These are phyloP conservation scores for Petaurus breviceps DNA, from an alignment of 2,113 vertebrate species.

Conservation along the genomic window DNA sequence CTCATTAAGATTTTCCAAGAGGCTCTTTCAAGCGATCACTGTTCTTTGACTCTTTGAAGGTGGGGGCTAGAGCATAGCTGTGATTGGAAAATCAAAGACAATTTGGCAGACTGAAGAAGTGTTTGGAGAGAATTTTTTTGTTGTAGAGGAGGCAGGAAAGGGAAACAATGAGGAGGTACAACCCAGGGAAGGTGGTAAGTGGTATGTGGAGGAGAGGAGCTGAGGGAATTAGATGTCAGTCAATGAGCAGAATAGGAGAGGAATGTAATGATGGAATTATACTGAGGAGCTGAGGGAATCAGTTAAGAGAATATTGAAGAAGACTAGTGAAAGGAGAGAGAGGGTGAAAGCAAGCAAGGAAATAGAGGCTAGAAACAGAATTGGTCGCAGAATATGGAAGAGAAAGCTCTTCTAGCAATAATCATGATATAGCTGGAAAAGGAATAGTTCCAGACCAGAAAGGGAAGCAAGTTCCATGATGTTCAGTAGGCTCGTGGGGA, in stretches of 20 bases:
- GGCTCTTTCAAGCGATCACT: background rate
- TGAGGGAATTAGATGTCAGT: background rate
- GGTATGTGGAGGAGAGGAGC: background rate
- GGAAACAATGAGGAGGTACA: background rate
- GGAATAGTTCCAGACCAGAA: background rate
- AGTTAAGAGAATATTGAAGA: background rate
- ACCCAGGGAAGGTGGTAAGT: background rate
- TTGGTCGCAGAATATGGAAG: background rate
- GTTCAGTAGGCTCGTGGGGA: background rate
- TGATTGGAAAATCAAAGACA: conserved; percentile 31
- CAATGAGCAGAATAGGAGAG: background rate
- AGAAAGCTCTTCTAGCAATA: background rate
- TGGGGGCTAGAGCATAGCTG: background rate
- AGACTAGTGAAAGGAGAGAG: background rate
- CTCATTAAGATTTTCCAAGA: conserved; percentile 27
- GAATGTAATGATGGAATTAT: background rate
- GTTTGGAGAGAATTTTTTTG: background rate
- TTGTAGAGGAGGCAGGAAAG: background rate
- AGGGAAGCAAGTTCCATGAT: background rate
- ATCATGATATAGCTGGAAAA: background rate
- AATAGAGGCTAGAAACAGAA: background rate
- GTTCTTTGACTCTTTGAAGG: conserved; percentile 26
- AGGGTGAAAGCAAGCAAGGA: background rate
- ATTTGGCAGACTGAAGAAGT: conserved; percentile 32
- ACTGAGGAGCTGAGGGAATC: background rate